Evolutionary conservation across 2,113 vertebrate species (phyloP).

Genomic region (Strigops habroptila): DNA sequence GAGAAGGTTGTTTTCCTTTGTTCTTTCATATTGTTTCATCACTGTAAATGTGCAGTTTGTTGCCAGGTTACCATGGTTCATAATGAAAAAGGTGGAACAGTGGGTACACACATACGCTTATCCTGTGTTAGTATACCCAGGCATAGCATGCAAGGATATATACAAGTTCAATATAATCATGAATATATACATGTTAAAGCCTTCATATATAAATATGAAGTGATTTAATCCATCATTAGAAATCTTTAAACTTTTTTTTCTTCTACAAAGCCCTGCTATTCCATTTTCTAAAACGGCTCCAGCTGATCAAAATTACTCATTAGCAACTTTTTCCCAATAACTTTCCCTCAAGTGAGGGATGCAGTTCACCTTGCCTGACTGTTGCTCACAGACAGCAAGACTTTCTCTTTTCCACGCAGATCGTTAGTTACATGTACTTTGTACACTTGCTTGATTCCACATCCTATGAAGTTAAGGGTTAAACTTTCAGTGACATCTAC

Average conservation of each 20-base stretch:
- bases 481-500: background rate
- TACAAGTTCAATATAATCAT: background rate
- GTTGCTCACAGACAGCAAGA: background rate
- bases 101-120: background rate
- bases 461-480: background rate
- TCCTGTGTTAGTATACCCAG: background rate
- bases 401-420: background rate
- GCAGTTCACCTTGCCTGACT: background rate
- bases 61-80: background rate
- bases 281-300: background rate
- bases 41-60: background rate
- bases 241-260: background rate
- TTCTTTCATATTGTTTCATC: background rate
- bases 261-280: background rate
- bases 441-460: background rate
- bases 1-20: background rate
- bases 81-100: rapidly evolving
- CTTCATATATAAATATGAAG: background rate
- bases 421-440: background rate
- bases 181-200: background rate
- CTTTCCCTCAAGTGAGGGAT: background rate
- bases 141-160: background rate
- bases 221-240: background rate
- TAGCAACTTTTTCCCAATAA: background rate
- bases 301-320: background rate